Conservation (phyloP, 2,797 vertebrate species). For the Pangasius macronema region DNA sequence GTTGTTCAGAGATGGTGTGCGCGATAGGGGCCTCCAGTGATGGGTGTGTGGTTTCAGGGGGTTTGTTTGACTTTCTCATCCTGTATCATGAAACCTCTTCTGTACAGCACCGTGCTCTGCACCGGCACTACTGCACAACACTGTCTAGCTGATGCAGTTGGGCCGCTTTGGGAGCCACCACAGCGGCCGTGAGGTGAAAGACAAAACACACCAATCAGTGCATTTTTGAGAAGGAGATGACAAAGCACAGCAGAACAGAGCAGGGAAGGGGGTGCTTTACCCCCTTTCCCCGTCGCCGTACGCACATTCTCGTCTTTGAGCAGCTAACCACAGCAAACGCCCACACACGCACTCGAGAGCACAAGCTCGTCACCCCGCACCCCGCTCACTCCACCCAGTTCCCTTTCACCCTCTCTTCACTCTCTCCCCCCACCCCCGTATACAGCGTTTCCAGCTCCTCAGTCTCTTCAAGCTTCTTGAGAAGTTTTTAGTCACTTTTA, state of each 20-base stretch:
- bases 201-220: constrained; percentile 17
- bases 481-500: constrained; percentile 31
- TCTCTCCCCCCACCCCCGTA: constrained; percentile 44
- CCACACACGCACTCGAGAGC: constrained; percentile 61
- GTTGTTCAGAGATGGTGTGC: constrained; percentile 67
- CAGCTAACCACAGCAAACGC: constrained; percentile 62
- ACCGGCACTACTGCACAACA: neutral
- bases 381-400: constrained; percentile 31
- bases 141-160: neutral
- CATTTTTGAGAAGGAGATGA: constrained; percentile 45
- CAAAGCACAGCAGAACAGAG: constrained; percentile 40
- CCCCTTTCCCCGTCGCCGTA: constrained; percentile 24
- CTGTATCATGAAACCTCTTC: constrained; percentile 30
- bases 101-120: neutral
- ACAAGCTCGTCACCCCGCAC: constrained; percentile 38
- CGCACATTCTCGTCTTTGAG: constrained; percentile 47
- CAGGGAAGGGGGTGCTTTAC: neutral
- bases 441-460: constrained; percentile 36
- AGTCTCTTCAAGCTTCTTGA: neutral
- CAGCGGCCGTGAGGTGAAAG: constrained; percentile 6
- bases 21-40: constrained; percentile 61
- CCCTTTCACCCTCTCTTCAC: constrained; percentile 39
- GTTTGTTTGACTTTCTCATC: constrained; percentile 45
- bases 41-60: constrained; percentile 58
- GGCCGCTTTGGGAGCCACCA: neutral